Percentiles rank a stretch among this genome's conserved stretches.
Evolutionary conservation across 1,140 invertebrate genomes (phyloP).

Genomic region (Zaprionus capensis): DNA sequence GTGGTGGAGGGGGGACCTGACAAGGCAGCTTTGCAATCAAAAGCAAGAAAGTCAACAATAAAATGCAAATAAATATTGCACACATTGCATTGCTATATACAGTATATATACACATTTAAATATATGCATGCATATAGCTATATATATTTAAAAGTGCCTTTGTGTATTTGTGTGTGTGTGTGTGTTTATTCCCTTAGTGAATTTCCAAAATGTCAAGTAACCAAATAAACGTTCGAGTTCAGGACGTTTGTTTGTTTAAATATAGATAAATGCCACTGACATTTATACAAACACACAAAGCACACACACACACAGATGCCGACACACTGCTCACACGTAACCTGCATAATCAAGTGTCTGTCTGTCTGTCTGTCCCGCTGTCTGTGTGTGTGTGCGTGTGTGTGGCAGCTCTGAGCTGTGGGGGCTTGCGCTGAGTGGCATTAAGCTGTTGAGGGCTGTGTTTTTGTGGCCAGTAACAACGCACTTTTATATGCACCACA

Average conservation of each 20-base stretch:
- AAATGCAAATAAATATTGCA: constrained; percentile 79
- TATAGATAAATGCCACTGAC: constrained; percentile 76
- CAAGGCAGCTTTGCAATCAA: constrained; percentile 65
- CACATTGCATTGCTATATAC: constrained; percentile 18
- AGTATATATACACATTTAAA: background rate
- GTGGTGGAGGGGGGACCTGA: background rate
- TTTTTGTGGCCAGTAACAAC: constrained; percentile 58
- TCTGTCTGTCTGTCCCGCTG: background rate
- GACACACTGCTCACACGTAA: constrained; percentile 6
- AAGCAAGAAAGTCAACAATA: constrained; percentile 80
- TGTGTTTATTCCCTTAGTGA: constrained; percentile 59
- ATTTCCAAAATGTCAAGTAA: constrained; percentile 75
- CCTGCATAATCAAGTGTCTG: constrained; percentile 38
- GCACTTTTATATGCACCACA: constrained; percentile 63
- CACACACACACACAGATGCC: constrained; percentile 8
- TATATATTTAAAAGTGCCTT: constrained; percentile 30
- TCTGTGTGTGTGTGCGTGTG: constrained; percentile 8
- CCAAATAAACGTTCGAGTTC: constrained; percentile 73
- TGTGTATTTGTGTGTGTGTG: constrained; percentile 3
- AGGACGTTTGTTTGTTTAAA: constrained; percentile 76
- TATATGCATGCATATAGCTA: background rate
- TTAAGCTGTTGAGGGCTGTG: constrained; percentile 63
- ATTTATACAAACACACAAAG: constrained; percentile 58
- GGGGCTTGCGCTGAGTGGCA: constrained; percentile 40
- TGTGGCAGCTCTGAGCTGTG: constrained; percentile 15